Base-by-base conservation (phyloP, 2,113 vertebrate species). In the Poicephalus gulielmi region DNA sequence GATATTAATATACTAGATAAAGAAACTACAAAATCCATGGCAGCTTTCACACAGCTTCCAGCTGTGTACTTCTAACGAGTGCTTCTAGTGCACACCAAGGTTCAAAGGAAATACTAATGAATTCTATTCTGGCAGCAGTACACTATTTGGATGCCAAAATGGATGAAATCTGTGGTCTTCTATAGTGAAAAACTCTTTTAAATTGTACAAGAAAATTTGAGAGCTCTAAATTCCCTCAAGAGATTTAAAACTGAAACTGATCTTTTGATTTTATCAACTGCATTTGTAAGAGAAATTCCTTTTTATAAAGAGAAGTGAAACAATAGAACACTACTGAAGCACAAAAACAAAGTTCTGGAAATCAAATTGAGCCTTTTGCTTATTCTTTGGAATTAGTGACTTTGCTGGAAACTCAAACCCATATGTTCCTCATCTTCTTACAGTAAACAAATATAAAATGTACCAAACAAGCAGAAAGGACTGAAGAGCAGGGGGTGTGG, bases 41-140 rank as follows among this genome's bases (percentile, higher is more conserved):
- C 71, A 93, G 71, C 52, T 78, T 81, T 30, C 2, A 2, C 39
- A 20, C 27, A 47, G 25, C 5, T 90, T 92, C 62, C 79, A 89
- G 49, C 22, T 13, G 85, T 85, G 55, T 37, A 62, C 70, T 86
- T 39, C 66, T 71, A 92, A 93, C 75, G 69, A 39, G 31, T 6
- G 35, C 17, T 88, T 89, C 81, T 60, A 47, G 17, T 44, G 81
- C 69, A 70, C 79, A 83, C 52, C 59, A 79, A 86, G 76, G 52
- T 93, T 93, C 89, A 93, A 79, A 91, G 37, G 69, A 91, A 94
- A 93, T 74, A 92, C 30, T 88, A 94, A 95, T 92, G 96, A 96
- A 95, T 97, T 96, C 41, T 82, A 73, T 88, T 96, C 92, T 97
- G 96, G 94, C 92, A 97, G 82, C 93, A 87, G 67, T 44, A 84